Evolutionary conservation across 1,140 invertebrate species (phyloP), one percentile per base, ranked within the genome.

Genomic region (Pachypeltis micranthus): DNA sequence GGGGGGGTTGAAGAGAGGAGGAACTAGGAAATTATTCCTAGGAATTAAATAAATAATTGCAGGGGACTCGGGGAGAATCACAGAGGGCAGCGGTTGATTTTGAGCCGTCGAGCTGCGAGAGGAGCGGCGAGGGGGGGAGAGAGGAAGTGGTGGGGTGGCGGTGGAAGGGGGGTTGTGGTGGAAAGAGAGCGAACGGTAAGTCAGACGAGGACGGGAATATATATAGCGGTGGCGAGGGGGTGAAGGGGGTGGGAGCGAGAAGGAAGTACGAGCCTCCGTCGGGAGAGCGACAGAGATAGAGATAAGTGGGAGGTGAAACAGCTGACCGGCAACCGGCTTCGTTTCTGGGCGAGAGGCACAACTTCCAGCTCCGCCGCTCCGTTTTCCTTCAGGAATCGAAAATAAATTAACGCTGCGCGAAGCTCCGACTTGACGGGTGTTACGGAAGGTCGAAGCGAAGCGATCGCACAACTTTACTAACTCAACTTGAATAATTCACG

Each of bases 211-310:
- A n/a, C n/a, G n/a, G n/a, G n/a, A n/a, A n/a, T n/a, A n/a, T n/a
- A n/a, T n/a, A n/a, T n/a, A n/a, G n/a, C n/a, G n/a, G n/a, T n/a
- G n/a, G n/a, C n/a, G n/a, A n/a, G n/a, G n/a, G n/a, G n/a, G n/a
- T 24, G 25, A 19, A 60, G 59, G 39, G 34, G 26, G 59, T 28
- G 24, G 21, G 60, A 54, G 29, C 47, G 44, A 61, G 60, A 54
- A 27, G 51, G 60, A 61, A 25, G 14, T 19, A 51, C 10, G 27
- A 51, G 24, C 12, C 14, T 16, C 14, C 19, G 27, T 4, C 54
- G 44, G 56, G 47, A 47, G 23, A 61, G 27, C 44, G 29, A 39
- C 29, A 61, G 27, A 28, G 29, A 44, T 28, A 39, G 29, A 60
- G 25, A 28, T 19, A 60, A 26, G 34, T 19, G 27, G 25, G 39